Evolutionary conservation across 2,888 invertebrate species (phyloP).

Genomic region (Drosophila affinis): DNA sequence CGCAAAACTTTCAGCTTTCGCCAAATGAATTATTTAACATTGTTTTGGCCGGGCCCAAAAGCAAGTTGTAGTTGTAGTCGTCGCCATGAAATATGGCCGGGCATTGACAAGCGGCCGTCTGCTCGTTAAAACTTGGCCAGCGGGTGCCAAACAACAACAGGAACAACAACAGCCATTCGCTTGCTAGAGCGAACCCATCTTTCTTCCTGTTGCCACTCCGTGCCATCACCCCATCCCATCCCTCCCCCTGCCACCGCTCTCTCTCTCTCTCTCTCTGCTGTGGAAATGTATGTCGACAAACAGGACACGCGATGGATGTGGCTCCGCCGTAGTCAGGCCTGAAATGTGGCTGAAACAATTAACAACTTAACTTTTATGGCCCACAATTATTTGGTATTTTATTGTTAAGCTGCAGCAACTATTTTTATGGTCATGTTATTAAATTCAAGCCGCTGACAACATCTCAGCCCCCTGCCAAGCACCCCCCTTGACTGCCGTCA

Average conservation of each 20-base stretch:
- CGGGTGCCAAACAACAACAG: constrained; percentile 36
- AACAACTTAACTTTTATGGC: constrained; percentile 74
- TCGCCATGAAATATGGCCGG: constrained; percentile 59
- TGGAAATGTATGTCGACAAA: constrained; percentile 8
- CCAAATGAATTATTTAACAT: constrained; percentile 74
- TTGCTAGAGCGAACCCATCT: constrained; percentile 38
- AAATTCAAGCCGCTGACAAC: constrained; percentile 61
- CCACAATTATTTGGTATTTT: constrained; percentile 74
- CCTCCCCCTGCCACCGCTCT: too few relatives aligned
- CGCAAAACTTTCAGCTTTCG: constrained; percentile 68
- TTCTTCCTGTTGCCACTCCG: constrained; percentile 7
- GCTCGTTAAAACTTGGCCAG: constrained; percentile 53
- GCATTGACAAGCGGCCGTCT: constrained; percentile 48
- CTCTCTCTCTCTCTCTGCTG: not conserved
- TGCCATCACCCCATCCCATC: not conserved
- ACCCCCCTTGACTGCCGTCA: not conserved
- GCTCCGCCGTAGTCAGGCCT: constrained; percentile 40
- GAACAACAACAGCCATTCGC: constrained; percentile 36
- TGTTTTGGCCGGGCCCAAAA: constrained; percentile 52
- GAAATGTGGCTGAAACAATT: constrained; percentile 56
- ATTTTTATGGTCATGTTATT: constrained; percentile 61
- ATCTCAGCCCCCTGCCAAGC: not conserved
- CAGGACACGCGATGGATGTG: constrained; percentile 45
- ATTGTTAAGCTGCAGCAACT: constrained; percentile 60
- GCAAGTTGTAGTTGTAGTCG: constrained; percentile 9